These are phyloP conservation scores for Sericinus montela DNA, from an alignment of 2,888 invertebrate species.

Conservation along the genomic window DNA sequence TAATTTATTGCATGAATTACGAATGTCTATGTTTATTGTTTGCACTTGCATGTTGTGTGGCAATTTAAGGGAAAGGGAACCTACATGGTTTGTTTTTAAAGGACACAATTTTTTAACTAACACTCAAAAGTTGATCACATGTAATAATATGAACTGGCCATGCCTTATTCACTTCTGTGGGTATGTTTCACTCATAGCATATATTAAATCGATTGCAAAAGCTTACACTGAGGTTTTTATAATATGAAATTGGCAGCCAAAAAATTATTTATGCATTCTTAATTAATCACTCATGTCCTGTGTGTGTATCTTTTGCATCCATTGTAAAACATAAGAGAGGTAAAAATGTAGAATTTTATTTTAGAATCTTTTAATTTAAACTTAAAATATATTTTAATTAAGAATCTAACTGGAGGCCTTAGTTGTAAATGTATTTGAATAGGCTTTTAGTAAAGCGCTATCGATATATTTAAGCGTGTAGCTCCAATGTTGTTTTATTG, in stretches of 20 bases:
- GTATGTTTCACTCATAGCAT: too few species aligned
- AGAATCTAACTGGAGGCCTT: conserved; percentile 62
- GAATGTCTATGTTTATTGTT: conserved; percentile 35
- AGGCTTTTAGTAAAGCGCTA: conserved; percentile 56
- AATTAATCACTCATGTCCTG: background rate
- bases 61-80: background rate
- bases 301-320: conserved; percentile 46
- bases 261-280: background rate
- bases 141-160: too few species aligned
- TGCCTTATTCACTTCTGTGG: too few species aligned
- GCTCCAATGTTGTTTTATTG: conserved; percentile 47
- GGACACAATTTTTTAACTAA: too few species aligned
- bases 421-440: conserved; percentile 59
- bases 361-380: conserved; percentile 59
- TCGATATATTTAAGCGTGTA: conserved; percentile 59
- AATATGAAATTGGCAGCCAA: too few species aligned
- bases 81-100: conserved; percentile 25
- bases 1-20: conserved; percentile 64
- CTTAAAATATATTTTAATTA: conserved; percentile 58
- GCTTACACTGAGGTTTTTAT: too few species aligned
- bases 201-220: too few species aligned
- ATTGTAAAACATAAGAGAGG: conserved; percentile 52
- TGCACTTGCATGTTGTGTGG: conserved; percentile 27
- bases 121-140: too few species aligned
- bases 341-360: conserved; percentile 56